phyloP scores from a whole-genome alignment of 2,888 invertebrate species.

The Fissipunctia ypsillon region DNA sequence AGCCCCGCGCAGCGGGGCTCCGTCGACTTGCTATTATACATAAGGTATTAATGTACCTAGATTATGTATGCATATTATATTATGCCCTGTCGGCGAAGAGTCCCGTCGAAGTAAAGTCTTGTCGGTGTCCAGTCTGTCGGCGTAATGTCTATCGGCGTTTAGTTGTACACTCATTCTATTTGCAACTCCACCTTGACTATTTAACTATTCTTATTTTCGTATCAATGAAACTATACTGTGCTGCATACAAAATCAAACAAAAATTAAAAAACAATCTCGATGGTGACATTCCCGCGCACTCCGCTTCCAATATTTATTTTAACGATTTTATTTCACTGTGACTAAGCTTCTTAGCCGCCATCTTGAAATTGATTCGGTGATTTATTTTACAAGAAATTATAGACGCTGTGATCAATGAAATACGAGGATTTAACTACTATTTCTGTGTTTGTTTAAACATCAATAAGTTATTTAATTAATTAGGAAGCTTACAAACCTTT shows the following conservation, averaged over 20 bases:
- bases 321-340: constrained; percentile 16
- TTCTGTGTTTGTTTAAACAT: constrained; percentile 9
- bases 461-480: background rate
- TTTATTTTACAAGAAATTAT: constrained; percentile 47
- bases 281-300: constrained; percentile 1
- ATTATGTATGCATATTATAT: no score
- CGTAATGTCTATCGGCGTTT: no score
- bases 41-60: no score
- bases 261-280: background rate
- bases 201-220: background rate
- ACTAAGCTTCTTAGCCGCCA: constrained; percentile 32
- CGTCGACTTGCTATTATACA: no score
- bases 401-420: constrained; percentile 1
- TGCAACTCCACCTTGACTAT: background rate
- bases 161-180: no score
- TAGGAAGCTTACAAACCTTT: background rate
- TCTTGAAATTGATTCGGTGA: constrained; percentile 46
- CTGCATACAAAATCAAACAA: background rate
- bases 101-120: no score
- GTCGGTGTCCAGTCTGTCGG: no score
- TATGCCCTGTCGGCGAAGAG: no score
- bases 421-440: background rate
- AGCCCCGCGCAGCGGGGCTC: no score
- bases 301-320: constrained; percentile 40
- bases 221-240: background rate